These are phyloP conservation scores for Cyrtorhinus lividipennis DNA, from an alignment of 1,140 invertebrate genomes.

Conservation along the genomic window DNA sequence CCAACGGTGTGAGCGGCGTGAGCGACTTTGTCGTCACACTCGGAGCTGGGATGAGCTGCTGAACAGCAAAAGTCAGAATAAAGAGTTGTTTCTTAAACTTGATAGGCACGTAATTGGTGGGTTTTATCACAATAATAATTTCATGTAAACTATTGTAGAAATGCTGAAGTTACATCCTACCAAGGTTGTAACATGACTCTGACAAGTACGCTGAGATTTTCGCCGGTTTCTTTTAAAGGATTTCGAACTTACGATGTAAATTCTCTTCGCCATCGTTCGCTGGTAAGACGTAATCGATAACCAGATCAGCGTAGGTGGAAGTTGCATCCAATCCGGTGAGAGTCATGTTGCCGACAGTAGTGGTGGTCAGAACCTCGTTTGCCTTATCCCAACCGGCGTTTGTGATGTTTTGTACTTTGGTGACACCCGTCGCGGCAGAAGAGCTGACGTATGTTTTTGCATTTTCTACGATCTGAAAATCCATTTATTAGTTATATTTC, in stretches of 20 bases:
- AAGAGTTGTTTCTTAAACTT: too few relatives aligned
- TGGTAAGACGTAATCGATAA: slow-evolving; percentile 63
- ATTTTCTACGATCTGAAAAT: slow-evolving; percentile 54
- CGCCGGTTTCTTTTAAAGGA: too few relatives aligned
- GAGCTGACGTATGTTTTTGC: slow-evolving; percentile 54
- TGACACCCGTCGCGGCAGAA: slow-evolving; percentile 41
- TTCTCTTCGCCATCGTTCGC: slow-evolving; percentile 37
- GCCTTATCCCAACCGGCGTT: slow-evolving; percentile 48
- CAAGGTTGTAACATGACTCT: too few relatives aligned
- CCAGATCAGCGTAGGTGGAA: slow-evolving; percentile 54
- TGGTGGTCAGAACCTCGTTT: slow-evolving; percentile 48
- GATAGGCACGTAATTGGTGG: too few relatives aligned
- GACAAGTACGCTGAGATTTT: too few relatives aligned
- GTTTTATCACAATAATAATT: too few relatives aligned
- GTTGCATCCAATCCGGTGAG: slow-evolving; percentile 52
- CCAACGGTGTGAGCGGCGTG: slow-evolving; percentile 55
- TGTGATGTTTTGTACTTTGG: slow-evolving; percentile 53
- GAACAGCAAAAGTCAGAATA: too few relatives aligned
- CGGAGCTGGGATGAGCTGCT: slow-evolving; percentile 39
- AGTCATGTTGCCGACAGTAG: slow-evolving; percentile 38
- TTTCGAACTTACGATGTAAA: slow-evolving; percentile 31
- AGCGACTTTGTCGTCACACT: slow-evolving; percentile 44
- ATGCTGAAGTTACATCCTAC: too few relatives aligned
- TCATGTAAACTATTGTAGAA: too few relatives aligned
- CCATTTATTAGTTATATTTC: too few relatives aligned